These are phyloP conservation scores for Polypterus senegalus DNA, from an alignment of 2,113 vertebrate genomes.

Conservation along the genomic window DNA sequence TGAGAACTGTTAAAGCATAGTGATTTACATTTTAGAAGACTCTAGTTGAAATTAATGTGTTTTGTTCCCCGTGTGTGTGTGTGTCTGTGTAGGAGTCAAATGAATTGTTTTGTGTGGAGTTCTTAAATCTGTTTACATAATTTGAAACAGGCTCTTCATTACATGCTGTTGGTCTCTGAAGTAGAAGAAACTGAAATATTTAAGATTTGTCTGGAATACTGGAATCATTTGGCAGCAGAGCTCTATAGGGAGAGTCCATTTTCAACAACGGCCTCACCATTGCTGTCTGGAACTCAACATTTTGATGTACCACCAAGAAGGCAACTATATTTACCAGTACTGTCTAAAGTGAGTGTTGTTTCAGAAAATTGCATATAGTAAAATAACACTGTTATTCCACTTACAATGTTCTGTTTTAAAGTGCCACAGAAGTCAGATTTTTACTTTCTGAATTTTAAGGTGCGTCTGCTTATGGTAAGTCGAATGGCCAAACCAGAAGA, in stretches of 20 bases:
- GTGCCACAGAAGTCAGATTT: background rate
- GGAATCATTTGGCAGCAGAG: conserved; percentile 95
- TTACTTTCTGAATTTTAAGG: conserved; percentile 39
- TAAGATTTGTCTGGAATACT: conserved; percentile 97
- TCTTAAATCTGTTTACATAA: background rate
- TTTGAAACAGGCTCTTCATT: conserved; percentile 77
- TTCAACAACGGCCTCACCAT: conserved; percentile 82
- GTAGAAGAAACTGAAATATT: conserved; percentile 98
- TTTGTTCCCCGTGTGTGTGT: background rate
- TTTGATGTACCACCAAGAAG: conserved; percentile 91
- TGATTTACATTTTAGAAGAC: background rate
- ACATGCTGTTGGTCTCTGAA: conserved; percentile 95
- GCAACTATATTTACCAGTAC: conserved; percentile 87
- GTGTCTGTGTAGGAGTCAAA: background rate
- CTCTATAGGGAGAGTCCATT: conserved; percentile 93
- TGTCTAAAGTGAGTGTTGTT: conserved; percentile 74
- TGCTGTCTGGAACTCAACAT: conserved; percentile 90
- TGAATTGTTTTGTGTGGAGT: background rate
- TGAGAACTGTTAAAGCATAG: background rate
- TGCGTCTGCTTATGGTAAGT: conserved; percentile 93
- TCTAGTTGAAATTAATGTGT: background rate
- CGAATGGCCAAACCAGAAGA: conserved; percentile 98
- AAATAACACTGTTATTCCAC: too few species aligned
- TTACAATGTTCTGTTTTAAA: too few species aligned
- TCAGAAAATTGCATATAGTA: too few species aligned